Base-by-base conservation (phyloP, 2,797 vertebrate species). In the Crax fasciolata region DNA sequence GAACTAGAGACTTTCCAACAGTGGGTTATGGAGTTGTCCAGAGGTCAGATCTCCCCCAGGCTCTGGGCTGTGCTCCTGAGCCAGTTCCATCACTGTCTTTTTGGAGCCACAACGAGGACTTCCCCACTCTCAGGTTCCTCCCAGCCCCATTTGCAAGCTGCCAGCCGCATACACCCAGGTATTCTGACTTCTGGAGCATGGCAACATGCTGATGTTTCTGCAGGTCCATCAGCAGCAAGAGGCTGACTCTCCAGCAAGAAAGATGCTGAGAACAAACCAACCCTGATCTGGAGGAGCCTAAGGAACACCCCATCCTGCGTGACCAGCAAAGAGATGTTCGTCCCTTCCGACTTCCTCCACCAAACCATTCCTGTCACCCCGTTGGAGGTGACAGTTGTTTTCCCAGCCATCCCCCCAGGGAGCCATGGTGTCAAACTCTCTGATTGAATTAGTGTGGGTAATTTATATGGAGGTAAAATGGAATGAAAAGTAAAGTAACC, bases 401-500 rank as follows among this genome's bases (percentile, higher is more conserved):
- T 88, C 68, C 78, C 72, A n/a, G 57, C 71, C 59, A 25, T 68
- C 32, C 79, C 71, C 21, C 1, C 43, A 3, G 68, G 79, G 17
- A 87, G 28, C 5, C 2, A 51, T 1, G 0, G 25, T 67, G 51
- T 61, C 76, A 51, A 75, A 62, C 16, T 23, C 66, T 10, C 49
- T 74, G 91, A 89, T 90, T 66, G 74, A 90, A 79, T 94, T 90
- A 77, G 48, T 32, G 63, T 1, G 63, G 84, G 49, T 71, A 74
- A 94, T 92, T 74, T 88, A 43, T 59, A 13, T 6, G 44, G 70
- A 81, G 83, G 74, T 23, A 86, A 75, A 81, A 90, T 4, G 71
- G 75, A 89, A 95, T 89, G 84, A 92, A 94, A 95, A 89, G 87
- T 46, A 62, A 83, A 90, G 88, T 12, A 58, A 51, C 43, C 86